Conservation (phyloP, 2,888 invertebrate genomes). For the Folsomia candida region DNA sequence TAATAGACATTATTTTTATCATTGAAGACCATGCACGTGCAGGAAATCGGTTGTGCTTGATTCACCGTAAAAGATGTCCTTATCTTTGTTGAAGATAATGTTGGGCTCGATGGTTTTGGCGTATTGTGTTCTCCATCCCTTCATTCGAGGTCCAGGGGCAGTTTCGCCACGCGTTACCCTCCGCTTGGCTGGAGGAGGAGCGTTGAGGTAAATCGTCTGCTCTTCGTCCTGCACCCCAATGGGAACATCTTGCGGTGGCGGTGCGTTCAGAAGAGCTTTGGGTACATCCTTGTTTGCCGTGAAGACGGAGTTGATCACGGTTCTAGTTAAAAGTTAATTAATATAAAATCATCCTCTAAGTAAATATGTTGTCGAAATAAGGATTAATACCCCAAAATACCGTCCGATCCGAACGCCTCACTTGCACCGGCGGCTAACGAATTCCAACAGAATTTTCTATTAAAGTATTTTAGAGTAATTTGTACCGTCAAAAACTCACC, state of each 20-base stretch:
- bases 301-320: not conserved
- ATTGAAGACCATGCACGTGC: too few relatives aligned
- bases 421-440: not conserved
- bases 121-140: constrained; percentile 5
- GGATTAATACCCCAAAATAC: not conserved
- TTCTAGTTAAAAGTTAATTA: too few relatives aligned
- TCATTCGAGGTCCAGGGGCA: not conserved
- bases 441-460: too few relatives aligned
- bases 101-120: constrained; percentile 2
- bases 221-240: not conserved
- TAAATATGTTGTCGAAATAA: too few relatives aligned
- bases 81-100: not conserved
- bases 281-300: not conserved
- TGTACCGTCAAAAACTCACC: too few relatives aligned
- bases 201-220: not conserved
- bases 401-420: not conserved
- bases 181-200: not conserved
- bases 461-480: too few relatives aligned
- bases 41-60: not conserved
- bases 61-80: not conserved
- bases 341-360: too few relatives aligned
- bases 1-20: not conserved
- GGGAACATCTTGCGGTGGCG: not conserved
- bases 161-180: too few relatives aligned
- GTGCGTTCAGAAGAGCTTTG: not conserved